Conservation (phyloP, 2,888 invertebrate species). For the Tineola bisselliella region DNA sequence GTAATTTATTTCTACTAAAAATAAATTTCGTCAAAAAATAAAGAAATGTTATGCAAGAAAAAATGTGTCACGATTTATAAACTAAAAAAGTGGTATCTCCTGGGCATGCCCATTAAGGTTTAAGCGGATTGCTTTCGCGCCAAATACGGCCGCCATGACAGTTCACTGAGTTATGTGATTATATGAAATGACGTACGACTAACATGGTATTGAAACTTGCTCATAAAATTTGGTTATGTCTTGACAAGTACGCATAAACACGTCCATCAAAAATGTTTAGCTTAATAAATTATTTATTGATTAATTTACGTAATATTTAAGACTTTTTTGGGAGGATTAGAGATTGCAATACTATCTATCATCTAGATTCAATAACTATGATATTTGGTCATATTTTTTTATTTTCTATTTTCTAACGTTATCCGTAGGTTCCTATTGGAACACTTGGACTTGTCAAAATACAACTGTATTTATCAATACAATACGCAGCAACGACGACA, state of each 20-base stretch:
- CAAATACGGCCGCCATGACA: slow-evolving; percentile 62
- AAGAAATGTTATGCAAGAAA: slow-evolving; percentile 26
- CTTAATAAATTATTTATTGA: not conserved
- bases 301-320: not conserved
- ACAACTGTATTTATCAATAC: too few species aligned
- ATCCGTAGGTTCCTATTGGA: too few species aligned
- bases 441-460: too few species aligned
- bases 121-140: slow-evolving; percentile 65
- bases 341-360: too few species aligned
- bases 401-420: too few species aligned
- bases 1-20: too few species aligned
- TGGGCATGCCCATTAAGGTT: slow-evolving; percentile 48
- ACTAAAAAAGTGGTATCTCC: slow-evolving; percentile 48
- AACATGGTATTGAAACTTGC: slow-evolving; percentile 24
- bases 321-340: too few species aligned
- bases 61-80: slow-evolving; percentile 42
- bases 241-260: slow-evolving; percentile 37
- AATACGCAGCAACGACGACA: too few species aligned
- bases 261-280: slow-evolving; percentile 28
- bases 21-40: not conserved
- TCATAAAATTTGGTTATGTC: slow-evolving; percentile 34
- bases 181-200: slow-evolving; percentile 44
- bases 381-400: too few species aligned
- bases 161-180: slow-evolving; percentile 62
- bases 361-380: too few species aligned